phyloP scores from a whole-genome alignment of 2,113 vertebrate genomes.

The Lamprotornis superbus region DNA sequence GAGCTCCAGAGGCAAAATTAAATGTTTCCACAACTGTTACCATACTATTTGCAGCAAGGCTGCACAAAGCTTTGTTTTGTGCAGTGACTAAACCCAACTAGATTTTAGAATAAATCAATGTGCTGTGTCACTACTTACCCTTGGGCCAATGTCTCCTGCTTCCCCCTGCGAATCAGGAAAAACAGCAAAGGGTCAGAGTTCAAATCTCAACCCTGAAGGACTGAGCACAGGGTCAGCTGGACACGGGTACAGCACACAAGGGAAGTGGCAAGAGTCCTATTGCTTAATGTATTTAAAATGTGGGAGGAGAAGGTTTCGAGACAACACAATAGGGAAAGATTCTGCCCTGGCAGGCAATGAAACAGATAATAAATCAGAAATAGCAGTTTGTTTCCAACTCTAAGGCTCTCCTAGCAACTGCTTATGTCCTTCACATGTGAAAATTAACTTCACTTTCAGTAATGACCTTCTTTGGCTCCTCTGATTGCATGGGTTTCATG shows the following conservation, averaged over 20 bases:
- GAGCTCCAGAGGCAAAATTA: neutral
- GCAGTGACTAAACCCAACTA: neutral
- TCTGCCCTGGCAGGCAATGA: conserved; percentile 24
- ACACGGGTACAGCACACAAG: neutral
- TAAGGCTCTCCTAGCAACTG: conserved; percentile 15
- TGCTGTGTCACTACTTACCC: conserved; percentile 75
- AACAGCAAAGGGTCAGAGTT: conserved; percentile 15
- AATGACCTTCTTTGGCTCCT: neutral
- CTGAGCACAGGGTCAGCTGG: neutral
- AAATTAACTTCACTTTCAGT: neutral
- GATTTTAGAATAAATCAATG: neutral
- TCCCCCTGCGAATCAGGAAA: conserved; percentile 78
- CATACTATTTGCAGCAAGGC: neutral
- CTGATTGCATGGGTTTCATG: neutral
- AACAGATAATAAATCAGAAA: conserved; percentile 44
- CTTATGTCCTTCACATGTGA: conserved; percentile 21
- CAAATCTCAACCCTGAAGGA: neutral
- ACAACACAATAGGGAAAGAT: conserved; percentile 44
- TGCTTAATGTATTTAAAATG: conserved; percentile 13
- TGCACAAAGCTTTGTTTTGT: neutral
- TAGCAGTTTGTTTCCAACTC: neutral
- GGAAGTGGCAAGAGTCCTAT: neutral
- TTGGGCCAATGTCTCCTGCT: conserved; percentile 86
- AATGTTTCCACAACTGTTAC: neutral
- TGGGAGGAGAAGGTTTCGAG: neutral